Percentiles rank a stretch among this genome's conserved stretches.
Conservation (phyloP, 2,113 vertebrate species). For the Psammodynastes pulverulentus region DNA sequence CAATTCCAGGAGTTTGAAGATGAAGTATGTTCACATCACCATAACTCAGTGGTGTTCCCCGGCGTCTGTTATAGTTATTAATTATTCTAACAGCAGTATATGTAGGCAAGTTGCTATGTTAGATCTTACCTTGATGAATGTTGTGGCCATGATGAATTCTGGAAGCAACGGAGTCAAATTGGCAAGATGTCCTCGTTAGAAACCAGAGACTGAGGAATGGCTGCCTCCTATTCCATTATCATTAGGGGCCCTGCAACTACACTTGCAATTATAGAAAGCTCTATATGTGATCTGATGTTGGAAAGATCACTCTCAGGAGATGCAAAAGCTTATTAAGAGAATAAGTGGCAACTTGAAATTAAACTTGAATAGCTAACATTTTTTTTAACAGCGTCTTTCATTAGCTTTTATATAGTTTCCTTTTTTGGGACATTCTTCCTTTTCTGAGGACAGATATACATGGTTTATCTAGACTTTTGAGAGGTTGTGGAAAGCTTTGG, state of each 20-base stretch:
- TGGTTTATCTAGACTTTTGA: neutral
- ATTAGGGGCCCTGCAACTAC: slow-evolving; percentile 18
- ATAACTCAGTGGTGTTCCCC: neutral
- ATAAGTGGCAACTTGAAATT: neutral
- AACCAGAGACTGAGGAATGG: slow-evolving; percentile 7
- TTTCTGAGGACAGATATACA: neutral
- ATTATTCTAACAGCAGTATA: slow-evolving; percentile 25
- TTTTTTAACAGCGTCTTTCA: slow-evolving; percentile 25
- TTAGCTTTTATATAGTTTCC: neutral
- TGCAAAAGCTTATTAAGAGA: neutral
- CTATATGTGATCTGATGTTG: neutral
- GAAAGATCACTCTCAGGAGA: slow-evolving; percentile 5
- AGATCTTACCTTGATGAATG: slow-evolving; percentile 36
- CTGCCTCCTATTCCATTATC: slow-evolving; percentile 20
- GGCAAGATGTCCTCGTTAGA: slow-evolving; percentile 30
- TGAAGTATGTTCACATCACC: slow-evolving; percentile 12
- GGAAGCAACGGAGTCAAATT: slow-evolving; percentile 36
- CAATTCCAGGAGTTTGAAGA: slow-evolving; percentile 22
- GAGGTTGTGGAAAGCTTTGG: neutral
- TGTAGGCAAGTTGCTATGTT: slow-evolving; percentile 18
- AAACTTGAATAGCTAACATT: neutral
- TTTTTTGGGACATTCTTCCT: neutral
- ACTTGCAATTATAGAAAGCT: slow-evolving; percentile 21
- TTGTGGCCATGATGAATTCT: slow-evolving; percentile 6
- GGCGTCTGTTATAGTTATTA: slow-evolving; percentile 12